These are phyloP conservation scores for Otus sunia DNA, from an alignment of 2,113 vertebrate genomes.

Conservation along the genomic window DNA sequence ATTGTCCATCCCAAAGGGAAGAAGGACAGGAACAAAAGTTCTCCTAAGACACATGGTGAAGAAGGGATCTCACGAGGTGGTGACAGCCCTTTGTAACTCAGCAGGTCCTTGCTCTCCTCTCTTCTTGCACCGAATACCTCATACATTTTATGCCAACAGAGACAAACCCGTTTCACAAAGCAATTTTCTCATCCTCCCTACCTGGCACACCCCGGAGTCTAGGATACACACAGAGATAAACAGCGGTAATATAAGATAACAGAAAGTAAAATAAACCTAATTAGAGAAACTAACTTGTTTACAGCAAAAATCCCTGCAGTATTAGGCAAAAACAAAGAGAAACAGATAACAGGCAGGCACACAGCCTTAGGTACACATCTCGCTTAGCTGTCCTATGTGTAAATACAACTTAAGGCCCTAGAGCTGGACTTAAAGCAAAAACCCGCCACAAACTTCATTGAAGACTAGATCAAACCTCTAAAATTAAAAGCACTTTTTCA, in stretches of 20 bases:
- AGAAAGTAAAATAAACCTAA: conserved; percentile 10
- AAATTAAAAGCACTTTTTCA: not conserved
- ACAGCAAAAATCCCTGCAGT: not conserved
- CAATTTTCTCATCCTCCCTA: not conserved
- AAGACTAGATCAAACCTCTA: not conserved
- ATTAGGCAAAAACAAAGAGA: not conserved
- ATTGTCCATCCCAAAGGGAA: not conserved
- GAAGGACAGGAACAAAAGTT: not conserved
- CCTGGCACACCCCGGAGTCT: not conserved
- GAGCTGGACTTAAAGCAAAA: not conserved
- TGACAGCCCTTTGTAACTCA: not conserved
- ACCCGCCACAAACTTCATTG: not conserved
- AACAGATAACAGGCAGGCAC: not conserved
- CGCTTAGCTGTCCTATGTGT: not conserved
- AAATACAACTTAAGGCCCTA: not conserved
- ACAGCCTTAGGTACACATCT: not conserved
- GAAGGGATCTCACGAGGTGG: not conserved
- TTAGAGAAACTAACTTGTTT: not conserved
- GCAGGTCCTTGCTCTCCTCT: not conserved
- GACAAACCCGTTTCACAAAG: not conserved
- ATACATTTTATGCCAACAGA: not conserved
- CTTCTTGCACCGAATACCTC: not conserved
- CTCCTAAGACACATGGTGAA: not conserved
- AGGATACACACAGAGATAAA: not conserved
- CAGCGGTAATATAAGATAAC: not conserved